Percentiles rank a stretch among this genome's conserved stretches.
Evolutionary conservation across 2,797 vertebrate genomes (phyloP).

Genomic region (Schizopygopsis pylzovi): DNA sequence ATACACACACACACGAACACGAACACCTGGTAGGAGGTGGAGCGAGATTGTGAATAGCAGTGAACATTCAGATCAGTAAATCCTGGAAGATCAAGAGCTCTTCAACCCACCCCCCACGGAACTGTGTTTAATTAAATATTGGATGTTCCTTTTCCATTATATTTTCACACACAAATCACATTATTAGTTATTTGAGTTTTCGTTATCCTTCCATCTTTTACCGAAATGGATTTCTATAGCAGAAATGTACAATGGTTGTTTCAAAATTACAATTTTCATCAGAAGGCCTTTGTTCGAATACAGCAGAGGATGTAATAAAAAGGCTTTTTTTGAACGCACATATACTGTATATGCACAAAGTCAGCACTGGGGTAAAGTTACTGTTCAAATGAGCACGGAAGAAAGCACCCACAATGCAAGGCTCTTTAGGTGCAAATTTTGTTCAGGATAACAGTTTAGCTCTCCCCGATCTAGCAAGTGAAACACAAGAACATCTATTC

Average conservation of each 20-base stretch:
- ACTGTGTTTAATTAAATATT: conserved; percentile 34
- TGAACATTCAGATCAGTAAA: conserved; percentile 40
- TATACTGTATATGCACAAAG: background rate
- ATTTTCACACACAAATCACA: background rate
- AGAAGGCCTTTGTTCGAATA: background rate
- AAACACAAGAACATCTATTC: conserved; percentile 5
- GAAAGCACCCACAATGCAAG: background rate
- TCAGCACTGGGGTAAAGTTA: background rate
- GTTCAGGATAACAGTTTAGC: background rate
- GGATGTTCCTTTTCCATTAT: conserved; percentile 18
- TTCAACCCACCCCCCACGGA: conserved; percentile 3
- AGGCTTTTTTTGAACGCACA: background rate
- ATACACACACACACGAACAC: conserved; percentile 54
- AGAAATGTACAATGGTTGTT: background rate
- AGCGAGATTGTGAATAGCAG: conserved; percentile 26
- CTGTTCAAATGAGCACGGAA: background rate
- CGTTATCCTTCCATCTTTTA: background rate
- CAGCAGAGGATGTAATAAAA: background rate
- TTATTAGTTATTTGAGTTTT: conserved; percentile 26
- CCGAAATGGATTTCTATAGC: background rate
- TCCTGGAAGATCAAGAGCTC: conserved; percentile 15
- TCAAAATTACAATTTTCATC: conserved; percentile 5
- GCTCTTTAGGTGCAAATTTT: background rate
- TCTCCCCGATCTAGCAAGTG: background rate
- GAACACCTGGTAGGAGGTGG: conserved; percentile 75